Base-by-base conservation (phyloP, 2,888 invertebrate species). In the Autographa gamma region DNA sequence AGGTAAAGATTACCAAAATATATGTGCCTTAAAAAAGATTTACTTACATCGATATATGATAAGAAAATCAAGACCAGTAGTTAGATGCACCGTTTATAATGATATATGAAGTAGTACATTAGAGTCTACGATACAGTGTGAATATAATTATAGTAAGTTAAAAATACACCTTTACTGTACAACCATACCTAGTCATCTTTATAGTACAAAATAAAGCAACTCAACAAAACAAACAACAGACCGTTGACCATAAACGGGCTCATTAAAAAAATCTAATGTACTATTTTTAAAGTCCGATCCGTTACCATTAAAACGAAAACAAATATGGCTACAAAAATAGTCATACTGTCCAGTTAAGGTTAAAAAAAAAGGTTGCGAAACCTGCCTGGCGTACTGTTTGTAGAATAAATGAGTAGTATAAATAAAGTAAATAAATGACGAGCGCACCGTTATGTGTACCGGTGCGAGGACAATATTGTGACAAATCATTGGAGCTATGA, bases 361-460 rank as follows among this genome's bases (percentile, higher is more conserved):
- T 80, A 73, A 73, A 78, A 85, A 88, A 83, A 85, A 85, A 84
- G 73, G 82, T 81, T 77, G 75, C 79, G 38, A 79, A 82, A 84
- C 85, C 82, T 82, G 83, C 80, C 75, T 73, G 73, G 74, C 76
- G 80, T 84, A 83, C 81, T 82, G 84, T 81, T 84, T 85, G 80
- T 86, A 86, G 83, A 76, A 84, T 87, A 88, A 87, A 89, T 90
- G 88, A 88, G 88, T 88, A 88, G 86, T 84, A 83, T 86, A 90
- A 89, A 65, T 84, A 88, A 85, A 89, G 77, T 83, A 90, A 86
- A 88, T 83, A 85, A 86, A 85, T 84, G 70, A 76, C 76, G 73
- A 80, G 76, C 62, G 78, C 84, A 91, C 95, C 93, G 95, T 94
- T 95, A 92, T 67, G 60, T 63, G 66, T 86, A 86, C 85, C 86